Conservation (phyloP, 1,140 invertebrate genomes). For the Drosophila setifemur region DNA sequence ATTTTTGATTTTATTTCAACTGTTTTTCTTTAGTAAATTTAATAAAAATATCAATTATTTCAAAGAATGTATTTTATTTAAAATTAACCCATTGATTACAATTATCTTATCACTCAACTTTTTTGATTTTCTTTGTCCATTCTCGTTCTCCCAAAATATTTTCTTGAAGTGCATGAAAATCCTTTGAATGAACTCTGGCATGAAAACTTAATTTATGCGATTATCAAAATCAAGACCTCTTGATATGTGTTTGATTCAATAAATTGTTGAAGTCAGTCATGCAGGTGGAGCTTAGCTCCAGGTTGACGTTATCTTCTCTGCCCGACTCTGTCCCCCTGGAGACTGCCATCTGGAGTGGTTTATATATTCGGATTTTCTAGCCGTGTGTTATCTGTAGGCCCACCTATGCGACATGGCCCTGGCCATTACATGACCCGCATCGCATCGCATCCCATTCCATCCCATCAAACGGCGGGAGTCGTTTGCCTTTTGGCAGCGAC, state of each 20-base stretch:
- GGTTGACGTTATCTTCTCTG: slow-evolving; percentile 4
- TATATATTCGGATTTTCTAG: slow-evolving; percentile 23
- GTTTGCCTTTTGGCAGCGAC: slow-evolving; percentile 73
- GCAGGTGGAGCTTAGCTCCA: slow-evolving; percentile 5
- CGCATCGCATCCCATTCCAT: slow-evolving; percentile 68
- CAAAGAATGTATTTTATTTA: neutral
- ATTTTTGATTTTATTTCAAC: too few relatives aligned
- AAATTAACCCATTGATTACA: too few relatives aligned
- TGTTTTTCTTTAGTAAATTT: neutral
- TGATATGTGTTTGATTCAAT: slow-evolving; percentile 27
- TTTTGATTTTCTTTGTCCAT: too few relatives aligned
- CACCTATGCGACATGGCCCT: slow-evolving; percentile 55
- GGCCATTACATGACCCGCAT: slow-evolving; percentile 66
- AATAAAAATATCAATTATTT: neutral
- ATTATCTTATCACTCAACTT: too few relatives aligned
- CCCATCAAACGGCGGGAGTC: slow-evolving; percentile 65
- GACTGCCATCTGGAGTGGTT: neutral
- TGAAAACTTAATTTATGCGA: slow-evolving; percentile 27
- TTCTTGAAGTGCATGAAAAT: slow-evolving; percentile 7
- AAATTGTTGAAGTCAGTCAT: slow-evolving; percentile 4
- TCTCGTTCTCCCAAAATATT: neutral
- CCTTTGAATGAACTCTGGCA: neutral
- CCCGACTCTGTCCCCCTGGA: neutral
- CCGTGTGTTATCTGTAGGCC: slow-evolving; percentile 42
- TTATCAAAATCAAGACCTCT: neutral